phyloP scores from a whole-genome alignment of 2,888 invertebrate genomes.

The Himalopsyche japonica region DNA sequence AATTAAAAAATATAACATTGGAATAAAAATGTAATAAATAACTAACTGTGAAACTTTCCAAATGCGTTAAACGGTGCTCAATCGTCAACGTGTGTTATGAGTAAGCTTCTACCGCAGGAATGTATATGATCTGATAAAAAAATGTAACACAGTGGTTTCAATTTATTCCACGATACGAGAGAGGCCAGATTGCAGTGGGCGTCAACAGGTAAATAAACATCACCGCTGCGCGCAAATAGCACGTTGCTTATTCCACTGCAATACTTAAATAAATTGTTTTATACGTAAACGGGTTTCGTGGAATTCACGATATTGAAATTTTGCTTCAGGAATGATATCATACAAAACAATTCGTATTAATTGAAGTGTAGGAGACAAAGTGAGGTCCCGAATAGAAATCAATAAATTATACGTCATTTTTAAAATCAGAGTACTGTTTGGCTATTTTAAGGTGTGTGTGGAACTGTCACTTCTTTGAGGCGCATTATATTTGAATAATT shows the following conservation, averaged over 20 bases:
- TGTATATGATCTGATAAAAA: not conserved
- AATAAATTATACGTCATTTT: too few species aligned
- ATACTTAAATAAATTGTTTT: not conserved
- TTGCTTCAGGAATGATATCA: not conserved
- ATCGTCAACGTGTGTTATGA: not conserved
- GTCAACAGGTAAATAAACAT: not conserved
- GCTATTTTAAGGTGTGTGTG: too few species aligned
- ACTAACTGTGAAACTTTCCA: too few species aligned
- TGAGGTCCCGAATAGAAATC: too few species aligned
- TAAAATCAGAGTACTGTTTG: too few species aligned
- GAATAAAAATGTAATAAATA: too few species aligned
- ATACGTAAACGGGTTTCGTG: not conserved
- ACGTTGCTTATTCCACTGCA: not conserved
- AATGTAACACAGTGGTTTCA: not conserved
- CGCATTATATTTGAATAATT: too few species aligned
- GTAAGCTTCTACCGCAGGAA: not conserved
- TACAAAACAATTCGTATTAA: not conserved
- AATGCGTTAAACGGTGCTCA: too few species aligned
- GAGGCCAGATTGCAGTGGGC: not conserved
- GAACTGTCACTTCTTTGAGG: too few species aligned
- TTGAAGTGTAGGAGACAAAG: not conserved
- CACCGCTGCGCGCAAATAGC: not conserved
- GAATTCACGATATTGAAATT: not conserved
- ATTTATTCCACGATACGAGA: not conserved
- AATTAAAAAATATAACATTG: too few species aligned